Conservation (phyloP, 2,113 vertebrate genomes). For the Polypterus senegalus region DNA sequence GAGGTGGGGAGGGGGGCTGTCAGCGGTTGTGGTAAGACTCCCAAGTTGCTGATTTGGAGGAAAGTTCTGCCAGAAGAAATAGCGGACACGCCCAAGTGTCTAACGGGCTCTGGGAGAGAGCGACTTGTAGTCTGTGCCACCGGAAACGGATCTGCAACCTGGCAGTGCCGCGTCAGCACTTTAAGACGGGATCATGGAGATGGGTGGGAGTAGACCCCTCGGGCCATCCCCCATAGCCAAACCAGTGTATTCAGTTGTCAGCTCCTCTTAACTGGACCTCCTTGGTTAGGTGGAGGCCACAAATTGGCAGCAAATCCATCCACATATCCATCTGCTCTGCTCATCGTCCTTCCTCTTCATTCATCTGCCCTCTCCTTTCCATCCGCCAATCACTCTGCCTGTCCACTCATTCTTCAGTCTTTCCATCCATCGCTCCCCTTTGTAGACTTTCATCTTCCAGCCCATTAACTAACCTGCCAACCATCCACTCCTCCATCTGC, state of each 20-base stretch:
- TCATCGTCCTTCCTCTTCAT: no score
- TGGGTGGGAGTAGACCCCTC: background rate
- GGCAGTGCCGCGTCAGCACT: background rate
- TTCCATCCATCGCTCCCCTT: no score
- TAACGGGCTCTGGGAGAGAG: conserved; percentile 2
- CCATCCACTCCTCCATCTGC: no score
- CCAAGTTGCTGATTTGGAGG: conserved; percentile 10
- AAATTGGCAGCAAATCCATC: no score
- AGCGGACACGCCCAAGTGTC: conserved; percentile 14
- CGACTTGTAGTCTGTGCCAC: background rate
- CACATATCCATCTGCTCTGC: no score
- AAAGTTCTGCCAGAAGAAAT: conserved; percentile 11
- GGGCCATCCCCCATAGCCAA: no score
- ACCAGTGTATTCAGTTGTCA: background rate
- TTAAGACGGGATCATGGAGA: background rate
- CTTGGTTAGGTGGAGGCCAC: background rate
- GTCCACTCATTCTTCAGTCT: no score
- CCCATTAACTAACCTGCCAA: no score
- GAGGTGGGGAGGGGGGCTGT: no score
- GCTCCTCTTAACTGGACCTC: background rate
- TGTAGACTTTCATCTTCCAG: no score
- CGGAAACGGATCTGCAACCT: background rate
- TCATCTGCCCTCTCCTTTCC: no score
- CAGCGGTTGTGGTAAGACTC: conserved; percentile 1
- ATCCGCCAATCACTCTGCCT: no score